Evolutionary conservation across 2,113 vertebrate genomes (phyloP).

Genomic region (Glareola pratincola): DNA sequence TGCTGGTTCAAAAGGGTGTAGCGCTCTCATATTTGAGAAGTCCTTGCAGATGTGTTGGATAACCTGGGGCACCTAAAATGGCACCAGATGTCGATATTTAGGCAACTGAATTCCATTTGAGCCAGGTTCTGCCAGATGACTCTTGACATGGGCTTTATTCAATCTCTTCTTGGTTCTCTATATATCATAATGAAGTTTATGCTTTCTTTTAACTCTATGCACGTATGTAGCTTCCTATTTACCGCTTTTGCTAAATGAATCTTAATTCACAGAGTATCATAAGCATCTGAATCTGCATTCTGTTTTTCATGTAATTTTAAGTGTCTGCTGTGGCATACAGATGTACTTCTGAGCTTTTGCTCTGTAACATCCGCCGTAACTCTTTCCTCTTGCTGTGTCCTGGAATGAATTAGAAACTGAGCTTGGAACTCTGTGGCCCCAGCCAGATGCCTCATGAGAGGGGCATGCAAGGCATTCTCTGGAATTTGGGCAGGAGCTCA

Average conservation of each 20-base stretch:
- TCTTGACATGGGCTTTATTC: not conserved
- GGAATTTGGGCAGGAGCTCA: not conserved
- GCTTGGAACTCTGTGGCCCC: not conserved
- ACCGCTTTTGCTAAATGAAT: not conserved
- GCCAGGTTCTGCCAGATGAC: not conserved
- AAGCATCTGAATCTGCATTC: not conserved
- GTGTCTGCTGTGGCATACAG: not conserved
- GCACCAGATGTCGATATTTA: not conserved
- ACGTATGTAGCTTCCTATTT: not conserved
- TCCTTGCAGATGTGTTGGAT: not conserved
- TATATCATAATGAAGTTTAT: not conserved
- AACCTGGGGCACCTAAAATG: not conserved
- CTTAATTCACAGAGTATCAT: not conserved
- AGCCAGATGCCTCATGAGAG: too few species aligned
- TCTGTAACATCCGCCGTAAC: not conserved
- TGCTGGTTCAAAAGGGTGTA: not conserved
- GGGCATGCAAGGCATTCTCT: not conserved
- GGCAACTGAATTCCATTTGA: not conserved
- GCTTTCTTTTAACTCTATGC: not conserved
- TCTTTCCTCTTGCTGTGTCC: not conserved
- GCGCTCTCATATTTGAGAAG: not conserved
- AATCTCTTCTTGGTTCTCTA: not conserved
- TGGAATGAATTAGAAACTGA: not conserved
- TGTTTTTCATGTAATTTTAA: not conserved
- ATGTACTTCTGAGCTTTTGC: not conserved